Evolutionary conservation across 2,797 vertebrate species (phyloP), one percentile per base, ranked within the genome.

Genomic region (Xerus rutilus): DNA sequence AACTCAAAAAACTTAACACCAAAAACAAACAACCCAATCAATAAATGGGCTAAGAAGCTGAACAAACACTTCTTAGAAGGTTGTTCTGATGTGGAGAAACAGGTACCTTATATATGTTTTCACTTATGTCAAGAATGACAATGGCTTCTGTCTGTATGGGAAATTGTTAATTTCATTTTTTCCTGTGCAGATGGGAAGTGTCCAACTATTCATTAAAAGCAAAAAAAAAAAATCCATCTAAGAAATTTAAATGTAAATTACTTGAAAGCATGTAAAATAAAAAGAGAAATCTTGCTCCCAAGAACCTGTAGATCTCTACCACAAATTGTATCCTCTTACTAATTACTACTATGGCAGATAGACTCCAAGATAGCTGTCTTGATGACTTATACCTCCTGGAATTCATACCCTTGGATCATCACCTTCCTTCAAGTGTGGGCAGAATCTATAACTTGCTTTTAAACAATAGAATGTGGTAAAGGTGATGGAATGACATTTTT

Each of bases 171-270:
- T 86, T 78, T 8, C 25, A 54, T 62, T 32, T 83, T 69, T 39
- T 92, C 20, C 25, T 76, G 5, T 93, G 23, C 65, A 77, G 49
- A 23, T 32, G 32, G 91, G 18, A 81, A 49, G 23, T 86, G 59
- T 89, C 39, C 87, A 85, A 82, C 76, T 91, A 77, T 21, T 89
- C n/a, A 67, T 67, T 81, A 77, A 95, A 89, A 89, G 28, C 52
- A 57, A 76, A 62, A 64, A 76, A 62, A 64, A 59, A 3, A 69
- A 78, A 81, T 47, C n/a, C 17, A 47, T 23, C 12, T 6, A 67
- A 52, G 32, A 13, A 32, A 69, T 88, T 7, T 70, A 73, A 88
- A 85, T 85, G 14, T 64, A 76, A 76, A 39, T 84, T 91, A 65
- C 21, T 12, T 79, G 59, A 85, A 47, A 69, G 47, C 3, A 88